These are phyloP conservation scores for Oryzias javanicus DNA, from an alignment of 2,113 vertebrate genomes.

Conservation along the genomic window DNA sequence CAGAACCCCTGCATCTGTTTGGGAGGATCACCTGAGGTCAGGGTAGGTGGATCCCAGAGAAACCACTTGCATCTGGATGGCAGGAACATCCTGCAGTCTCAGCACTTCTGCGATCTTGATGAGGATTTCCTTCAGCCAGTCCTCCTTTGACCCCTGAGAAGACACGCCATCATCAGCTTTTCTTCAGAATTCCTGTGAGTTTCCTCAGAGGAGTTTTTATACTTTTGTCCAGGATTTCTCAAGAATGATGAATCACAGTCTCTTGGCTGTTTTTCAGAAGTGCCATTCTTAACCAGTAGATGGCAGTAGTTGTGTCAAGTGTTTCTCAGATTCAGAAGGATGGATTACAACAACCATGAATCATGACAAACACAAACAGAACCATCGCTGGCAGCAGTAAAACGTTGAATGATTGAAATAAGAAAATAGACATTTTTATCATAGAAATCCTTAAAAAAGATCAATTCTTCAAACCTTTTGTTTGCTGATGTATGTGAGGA, in stretches of 20 bases:
- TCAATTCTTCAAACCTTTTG: too few species aligned
- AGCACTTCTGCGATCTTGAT: conserved; percentile 84
- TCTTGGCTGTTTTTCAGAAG: neutral
- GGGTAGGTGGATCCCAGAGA: conserved; percentile 74
- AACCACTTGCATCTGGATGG: conserved; percentile 84
- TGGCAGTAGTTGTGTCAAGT: too few species aligned
- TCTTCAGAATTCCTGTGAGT: neutral
- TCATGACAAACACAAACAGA: too few species aligned
- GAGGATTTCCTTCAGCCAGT: conserved; percentile 77
- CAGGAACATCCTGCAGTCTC: conserved; percentile 81
- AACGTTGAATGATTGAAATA: too few species aligned
- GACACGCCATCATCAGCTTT: neutral
- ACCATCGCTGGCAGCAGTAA: too few species aligned
- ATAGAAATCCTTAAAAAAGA: too few species aligned
- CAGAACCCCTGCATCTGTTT: too few species aligned
- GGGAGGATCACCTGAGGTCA: conserved; percentile 83
- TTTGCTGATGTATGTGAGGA: too few species aligned
- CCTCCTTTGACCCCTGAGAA: conserved; percentile 79
- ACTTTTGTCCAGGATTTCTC: neutral
- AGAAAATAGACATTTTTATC: too few species aligned
- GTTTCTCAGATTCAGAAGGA: too few species aligned
- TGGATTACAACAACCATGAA: too few species aligned
- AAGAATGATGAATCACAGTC: neutral
- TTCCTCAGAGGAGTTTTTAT: neutral
- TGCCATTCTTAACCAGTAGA: too few species aligned